Base-by-base conservation (phyloP, 1,140 invertebrate species). In the Choristoneura fumiferana region DNA sequence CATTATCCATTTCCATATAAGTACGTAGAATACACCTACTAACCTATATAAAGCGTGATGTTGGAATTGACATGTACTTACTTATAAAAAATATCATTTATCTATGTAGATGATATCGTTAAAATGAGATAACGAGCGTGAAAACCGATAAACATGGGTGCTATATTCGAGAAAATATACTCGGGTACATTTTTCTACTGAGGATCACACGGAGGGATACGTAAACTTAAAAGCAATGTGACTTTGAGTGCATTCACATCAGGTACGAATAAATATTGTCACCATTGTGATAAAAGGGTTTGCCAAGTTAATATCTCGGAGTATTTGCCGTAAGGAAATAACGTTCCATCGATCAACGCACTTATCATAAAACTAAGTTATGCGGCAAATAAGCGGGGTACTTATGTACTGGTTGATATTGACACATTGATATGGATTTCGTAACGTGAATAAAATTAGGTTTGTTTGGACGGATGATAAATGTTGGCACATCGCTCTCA, bases 341-440 rank as follows among this genome's bases (percentile, higher is more conserved):
- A 6, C 10, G 22, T 17, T 49, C 43, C 29, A 49, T 29, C 22
- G 43, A 49, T 49, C 43, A 49, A 49, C 43, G n/a, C 43, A 49
- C 43, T 49, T 49, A 49, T 49, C 18, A 33, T 17, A 22, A 49
- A 29, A 22, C 18, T 22, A 29, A 49, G 43, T 29, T 12, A 10
- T 49, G 22, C 43, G 22, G 35, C 35, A 37, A 49, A 49, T 49
- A 49, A 49, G 22, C 12, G 10, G 40, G 43, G 43, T 49, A 49
- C 43, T 29, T 29, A 29, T 29, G 22, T 29, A 29, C 22, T 29
- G 22, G 22, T 29, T 29, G 22, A 18, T 49, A 49, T 49, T 49
- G 43, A 49, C 43, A 49, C 22, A 49, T 13, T 49, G 43, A 49
- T 49, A 49, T 49, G 43, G 10, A 49, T 49, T 17, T 49, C 43